A percentile compares a stretch with the other conserved stretches of the same genome.
phyloP scores from a whole-genome alignment of 1,140 invertebrate genomes.

The Plutomurus gul region DNA sequence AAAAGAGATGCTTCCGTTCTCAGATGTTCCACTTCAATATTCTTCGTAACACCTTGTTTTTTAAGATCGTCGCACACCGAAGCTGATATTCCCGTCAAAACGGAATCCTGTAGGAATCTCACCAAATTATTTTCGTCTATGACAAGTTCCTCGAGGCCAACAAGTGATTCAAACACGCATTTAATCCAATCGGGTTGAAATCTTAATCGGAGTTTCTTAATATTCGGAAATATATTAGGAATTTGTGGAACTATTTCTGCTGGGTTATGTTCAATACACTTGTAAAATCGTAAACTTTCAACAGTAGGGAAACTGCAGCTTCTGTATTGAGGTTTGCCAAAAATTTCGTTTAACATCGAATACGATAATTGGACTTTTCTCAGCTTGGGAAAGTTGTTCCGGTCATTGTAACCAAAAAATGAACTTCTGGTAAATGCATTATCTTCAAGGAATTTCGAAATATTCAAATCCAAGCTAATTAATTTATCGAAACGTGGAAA shows the following conservation, averaged over 20 bases:
- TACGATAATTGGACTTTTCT: not conserved
- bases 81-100: not conserved
- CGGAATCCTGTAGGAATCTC: not conserved
- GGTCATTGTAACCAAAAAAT: not conserved
- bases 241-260: not conserved
- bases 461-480: not conserved
- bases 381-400: not conserved
- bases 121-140: conserved; percentile 1
- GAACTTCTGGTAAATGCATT: not conserved
- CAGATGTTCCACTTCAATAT: not conserved
- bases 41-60: not conserved
- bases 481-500: not conserved
- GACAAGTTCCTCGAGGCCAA: not conserved
- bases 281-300: not conserved
- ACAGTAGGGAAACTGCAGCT: not conserved
- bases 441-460: too few species aligned
- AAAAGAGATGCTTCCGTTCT: not conserved
- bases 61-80: not conserved
- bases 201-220: not conserved
- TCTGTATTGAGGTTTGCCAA: not conserved
- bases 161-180: not conserved
- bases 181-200: not conserved
- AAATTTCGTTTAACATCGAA: not conserved
- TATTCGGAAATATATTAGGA: not conserved
- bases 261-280: not conserved